A percentile compares a stretch with the other conserved stretches of the same genome.
Conservation (phyloP, 2,113 vertebrate species). For the Fulica atra region DNA sequence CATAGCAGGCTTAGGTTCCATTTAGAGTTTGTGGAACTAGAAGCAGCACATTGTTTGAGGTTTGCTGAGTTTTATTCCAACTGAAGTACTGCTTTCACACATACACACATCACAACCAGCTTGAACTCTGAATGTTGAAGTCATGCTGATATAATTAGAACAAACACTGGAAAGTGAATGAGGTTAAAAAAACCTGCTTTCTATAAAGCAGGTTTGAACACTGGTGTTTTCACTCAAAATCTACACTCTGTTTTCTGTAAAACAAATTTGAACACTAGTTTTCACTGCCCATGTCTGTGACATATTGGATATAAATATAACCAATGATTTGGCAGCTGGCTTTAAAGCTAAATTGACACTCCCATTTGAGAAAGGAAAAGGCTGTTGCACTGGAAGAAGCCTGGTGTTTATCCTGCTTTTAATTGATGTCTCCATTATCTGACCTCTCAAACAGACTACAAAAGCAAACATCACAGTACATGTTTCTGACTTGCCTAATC, state of each 20-base stretch:
- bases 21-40: neutral
- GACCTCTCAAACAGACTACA: neutral
- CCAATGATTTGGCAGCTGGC: neutral
- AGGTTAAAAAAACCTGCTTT: neutral
- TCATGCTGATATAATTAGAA: neutral
- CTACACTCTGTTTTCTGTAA: neutral
- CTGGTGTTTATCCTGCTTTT: conserved; percentile 10
- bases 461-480: conserved; percentile 29
- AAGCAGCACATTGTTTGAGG: neutral
- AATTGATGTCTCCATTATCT: conserved; percentile 36
- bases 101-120: neutral
- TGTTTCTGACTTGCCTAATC: neutral
- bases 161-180: neutral
- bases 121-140: neutral
- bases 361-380: neutral
- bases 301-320: neutral
- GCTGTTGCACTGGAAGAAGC: neutral
- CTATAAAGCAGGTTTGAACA: neutral
- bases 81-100: neutral
- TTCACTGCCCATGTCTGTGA: neutral
- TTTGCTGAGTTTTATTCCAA: neutral
- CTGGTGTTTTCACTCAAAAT: neutral
- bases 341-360: neutral
- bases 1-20: neutral
- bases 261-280: neutral